These are phyloP conservation scores for Melinaea menophilus DNA, from an alignment of 2,888 invertebrate species.

Conservation along the genomic window DNA sequence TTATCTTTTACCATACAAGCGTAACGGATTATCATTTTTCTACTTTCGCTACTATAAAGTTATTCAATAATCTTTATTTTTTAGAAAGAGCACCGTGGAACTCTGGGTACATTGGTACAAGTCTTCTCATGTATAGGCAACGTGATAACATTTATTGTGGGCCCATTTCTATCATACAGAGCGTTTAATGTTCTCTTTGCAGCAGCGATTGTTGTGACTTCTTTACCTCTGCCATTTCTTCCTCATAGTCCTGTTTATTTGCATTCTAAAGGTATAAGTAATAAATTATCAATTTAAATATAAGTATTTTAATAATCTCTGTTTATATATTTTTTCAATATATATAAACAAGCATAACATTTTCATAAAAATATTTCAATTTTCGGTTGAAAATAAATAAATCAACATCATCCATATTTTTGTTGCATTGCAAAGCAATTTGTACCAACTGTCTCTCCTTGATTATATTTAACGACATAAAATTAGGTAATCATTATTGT, in stretches of 20 bases:
- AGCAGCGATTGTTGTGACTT: conserved; percentile 34
- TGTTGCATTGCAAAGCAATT: not conserved
- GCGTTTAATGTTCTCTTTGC: conserved; percentile 44
- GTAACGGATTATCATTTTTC: too few relatives aligned
- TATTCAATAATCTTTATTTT: conserved; percentile 26
- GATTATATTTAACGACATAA: not conserved
- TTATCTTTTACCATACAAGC: too few relatives aligned
- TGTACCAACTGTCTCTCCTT: not conserved
- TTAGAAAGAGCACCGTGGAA: conserved; percentile 61
- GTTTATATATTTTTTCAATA: not conserved
- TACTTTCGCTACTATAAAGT: too few relatives aligned
- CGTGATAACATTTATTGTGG: conserved; percentile 53
- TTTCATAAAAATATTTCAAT: too few relatives aligned
- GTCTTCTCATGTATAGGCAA: conserved; percentile 54
- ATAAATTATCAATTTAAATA: not conserved
- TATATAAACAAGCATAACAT: not conserved
- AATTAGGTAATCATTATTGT: not conserved
- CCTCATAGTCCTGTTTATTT: conserved; percentile 61
- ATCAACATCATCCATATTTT: too few relatives aligned
- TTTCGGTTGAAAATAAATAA: too few relatives aligned
- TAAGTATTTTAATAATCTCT: not conserved
- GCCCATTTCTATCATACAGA: conserved; percentile 53
- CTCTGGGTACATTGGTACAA: conserved; percentile 56
- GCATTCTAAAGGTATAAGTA: conserved; percentile 51
- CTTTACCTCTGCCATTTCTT: conserved; percentile 49